Conservation (phyloP, 1,140 invertebrate species). For the Pectinophora gossypiella region DNA sequence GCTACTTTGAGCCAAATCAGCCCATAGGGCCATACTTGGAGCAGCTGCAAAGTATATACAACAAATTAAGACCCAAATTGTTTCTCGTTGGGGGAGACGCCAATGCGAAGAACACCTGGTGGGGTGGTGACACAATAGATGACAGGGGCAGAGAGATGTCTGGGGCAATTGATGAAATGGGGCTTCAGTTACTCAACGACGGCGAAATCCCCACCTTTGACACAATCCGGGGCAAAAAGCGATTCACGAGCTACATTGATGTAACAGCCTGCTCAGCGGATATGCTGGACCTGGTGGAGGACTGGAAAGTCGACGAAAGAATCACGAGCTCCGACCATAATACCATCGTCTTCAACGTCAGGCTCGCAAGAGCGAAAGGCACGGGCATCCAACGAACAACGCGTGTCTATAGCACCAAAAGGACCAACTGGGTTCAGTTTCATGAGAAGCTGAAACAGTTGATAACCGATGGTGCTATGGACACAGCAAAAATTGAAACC, state of each 20-base stretch:
- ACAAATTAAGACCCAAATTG: neutral
- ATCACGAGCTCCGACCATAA: constrained; percentile 4
- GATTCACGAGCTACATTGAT: neutral
- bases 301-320: neutral
- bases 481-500: neutral
- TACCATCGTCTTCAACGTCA: neutral
- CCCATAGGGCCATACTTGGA: neutral
- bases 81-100: neutral
- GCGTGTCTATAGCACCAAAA: neutral
- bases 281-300: neutral
- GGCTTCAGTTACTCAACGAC: neutral
- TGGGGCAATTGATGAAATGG: neutral
- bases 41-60: neutral
- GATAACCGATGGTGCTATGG: neutral
- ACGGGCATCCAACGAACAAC: neutral
- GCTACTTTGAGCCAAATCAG: neutral
- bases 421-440: constrained; percentile 1
- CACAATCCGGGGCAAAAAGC: neutral
- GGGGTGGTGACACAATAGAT: neutral
- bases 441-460: neutral
- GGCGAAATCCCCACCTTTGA: constrained; percentile 1
- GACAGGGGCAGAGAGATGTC: neutral
- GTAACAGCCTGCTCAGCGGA: neutral
- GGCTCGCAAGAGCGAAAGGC: neutral
- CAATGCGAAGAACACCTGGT: constrained; percentile 2